Base-by-base conservation (phyloP, 2,888 invertebrate species). In the Blomia tropicalis region DNA sequence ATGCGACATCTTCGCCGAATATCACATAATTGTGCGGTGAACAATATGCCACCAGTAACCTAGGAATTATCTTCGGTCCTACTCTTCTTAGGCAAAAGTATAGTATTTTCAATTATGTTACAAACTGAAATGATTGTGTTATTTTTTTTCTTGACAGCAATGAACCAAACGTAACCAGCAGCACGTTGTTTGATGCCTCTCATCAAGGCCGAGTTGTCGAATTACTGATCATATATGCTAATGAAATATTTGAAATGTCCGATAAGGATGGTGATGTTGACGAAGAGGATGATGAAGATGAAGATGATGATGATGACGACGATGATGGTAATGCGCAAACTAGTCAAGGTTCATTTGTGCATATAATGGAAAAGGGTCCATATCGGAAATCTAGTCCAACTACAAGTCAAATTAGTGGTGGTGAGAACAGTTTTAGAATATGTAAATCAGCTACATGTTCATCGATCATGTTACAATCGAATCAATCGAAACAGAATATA, bases 41-140 rank as follows among this genome's bases (percentile, higher is more conserved):
- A 75, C 67, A 73, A 79, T 67, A 80, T 80, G 80, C 76, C 76
- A 56, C 73, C 79, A 75, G 76, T 62, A 80, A 80, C 69, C 71
- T 80, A 59, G 79, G 80, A 1, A 79, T 80, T 63, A 80, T 80
- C 31, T 79, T 81, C 71, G 79, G 80, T 31, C 80, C 80, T 32
- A 80, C 80, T 2, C 71, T 81, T 31, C 72, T 80, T 32, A 72
- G 79, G 70, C 75, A 76, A 41, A 69, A 70, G 72, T 73, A 69
- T 69, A 70, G 59, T 17, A 65, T 31, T 61, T 44, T 51, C 22
- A 60, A 23, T 62, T 36, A 36, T 11, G 17, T 36, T 36, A 59
- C 1, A 32, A 47, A 27, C 22, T 17, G 29, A 23, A 32, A 2
- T 60, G 27, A 47, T 36, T 60, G n/a, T 58, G 23, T 43, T n/a